Evolutionary conservation across 2,888 invertebrate genomes (phyloP).

Genomic region (Caprella mutica): DNA sequence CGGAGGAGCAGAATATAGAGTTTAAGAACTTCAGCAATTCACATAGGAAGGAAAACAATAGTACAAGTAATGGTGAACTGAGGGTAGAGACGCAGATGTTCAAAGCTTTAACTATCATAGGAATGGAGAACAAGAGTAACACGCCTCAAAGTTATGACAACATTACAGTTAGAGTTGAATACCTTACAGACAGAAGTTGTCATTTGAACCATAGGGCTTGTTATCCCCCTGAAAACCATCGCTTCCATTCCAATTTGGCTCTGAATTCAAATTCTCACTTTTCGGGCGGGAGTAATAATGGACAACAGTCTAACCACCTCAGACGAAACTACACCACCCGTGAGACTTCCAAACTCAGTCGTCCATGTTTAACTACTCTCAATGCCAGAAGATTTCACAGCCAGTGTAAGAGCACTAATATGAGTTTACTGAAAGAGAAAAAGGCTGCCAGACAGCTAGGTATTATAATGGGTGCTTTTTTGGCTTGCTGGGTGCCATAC

Average conservation of each 20-base stretch:
- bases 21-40: not conserved
- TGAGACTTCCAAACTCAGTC: not conserved
- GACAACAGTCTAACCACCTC: not conserved
- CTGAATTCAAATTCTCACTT: not conserved
- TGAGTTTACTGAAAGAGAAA: constrained; percentile 36
- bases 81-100: constrained; percentile 4
- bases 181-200: constrained; percentile 25
- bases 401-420: constrained; percentile 5
- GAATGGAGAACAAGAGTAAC: not conserved
- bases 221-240: not conserved
- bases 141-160: constrained; percentile 23
- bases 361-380: not conserved
- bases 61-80: not conserved
- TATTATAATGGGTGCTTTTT: constrained; percentile 50
- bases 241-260: not conserved
- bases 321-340: not conserved
- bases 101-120: constrained; percentile 2
- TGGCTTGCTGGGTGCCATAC: constrained; percentile 51
- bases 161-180: constrained; percentile 36
- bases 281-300: not conserved
- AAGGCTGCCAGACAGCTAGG: constrained; percentile 50
- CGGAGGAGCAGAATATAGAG: not conserved
- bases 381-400: not conserved
- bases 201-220: constrained; percentile 5
- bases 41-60: not conserved